Evolutionary conservation across 1,140 invertebrate species (phyloP).

Genomic region (Charaxes varanes): DNA sequence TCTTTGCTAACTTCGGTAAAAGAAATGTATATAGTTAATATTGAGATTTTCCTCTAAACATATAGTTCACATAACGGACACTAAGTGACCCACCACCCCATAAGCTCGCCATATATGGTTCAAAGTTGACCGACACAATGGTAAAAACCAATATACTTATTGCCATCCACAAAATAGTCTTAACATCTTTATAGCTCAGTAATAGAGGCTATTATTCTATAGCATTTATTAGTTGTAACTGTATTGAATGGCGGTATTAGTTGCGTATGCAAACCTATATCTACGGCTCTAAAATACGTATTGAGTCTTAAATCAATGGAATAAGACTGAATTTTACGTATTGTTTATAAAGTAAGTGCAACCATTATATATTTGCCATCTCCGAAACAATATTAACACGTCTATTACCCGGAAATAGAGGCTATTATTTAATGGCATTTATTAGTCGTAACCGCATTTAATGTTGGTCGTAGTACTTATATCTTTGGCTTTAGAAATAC

Average conservation of each 20-base stretch:
- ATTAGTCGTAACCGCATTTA: conserved; percentile 8
- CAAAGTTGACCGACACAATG: conserved; percentile 35
- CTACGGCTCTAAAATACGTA: background rate
- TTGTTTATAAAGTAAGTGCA: background rate
- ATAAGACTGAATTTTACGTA: background rate
- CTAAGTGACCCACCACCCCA: conserved; percentile 28
- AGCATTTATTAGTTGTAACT: conserved; percentile 8
- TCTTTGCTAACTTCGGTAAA: no score
- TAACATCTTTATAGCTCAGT: conserved; percentile 17
- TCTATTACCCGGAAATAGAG: conserved; percentile 21
- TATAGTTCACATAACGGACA: conserved; percentile 14
- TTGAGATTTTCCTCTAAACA: conserved; percentile 1
- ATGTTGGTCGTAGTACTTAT: conserved; percentile 8
- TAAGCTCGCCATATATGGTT: conserved; percentile 32
- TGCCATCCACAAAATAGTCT: conserved; percentile 5
- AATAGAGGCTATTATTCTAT: conserved; percentile 20
- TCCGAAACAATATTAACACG: conserved; percentile 11
- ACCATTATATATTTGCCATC: no score
- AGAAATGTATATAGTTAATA: no score
- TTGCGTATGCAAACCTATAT: no score
- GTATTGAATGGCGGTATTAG: conserved; percentile 12
- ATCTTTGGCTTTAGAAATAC: background rate
- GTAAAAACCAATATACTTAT: background rate
- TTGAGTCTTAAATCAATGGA: background rate
- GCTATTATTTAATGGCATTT: conserved; percentile 14